These are phyloP conservation scores for Drosophila murphyi DNA, from an alignment of 1,140 invertebrate genomes.

Conservation along the genomic window DNA sequence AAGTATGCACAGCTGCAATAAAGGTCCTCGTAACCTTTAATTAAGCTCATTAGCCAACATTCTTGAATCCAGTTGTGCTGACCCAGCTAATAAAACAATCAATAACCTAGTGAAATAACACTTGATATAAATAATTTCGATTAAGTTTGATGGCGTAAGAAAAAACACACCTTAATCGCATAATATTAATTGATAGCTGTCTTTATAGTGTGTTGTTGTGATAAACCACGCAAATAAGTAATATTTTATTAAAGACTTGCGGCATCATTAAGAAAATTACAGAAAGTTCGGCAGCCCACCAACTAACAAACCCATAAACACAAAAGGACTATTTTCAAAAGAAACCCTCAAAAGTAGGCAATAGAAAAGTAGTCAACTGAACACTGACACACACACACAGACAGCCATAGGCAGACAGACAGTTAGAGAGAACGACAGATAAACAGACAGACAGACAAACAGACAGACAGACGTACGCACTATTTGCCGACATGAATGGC, in stretches of 20 bases:
- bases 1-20: slow-evolving; percentile 13
- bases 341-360: slow-evolving; percentile 41
- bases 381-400: background rate
- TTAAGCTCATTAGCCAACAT: slow-evolving; percentile 1
- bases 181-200: slow-evolving; percentile 6
- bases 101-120: background rate
- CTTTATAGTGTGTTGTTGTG: slow-evolving; percentile 39
- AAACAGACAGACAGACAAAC: slow-evolving; percentile 1
- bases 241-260: slow-evolving; percentile 52
- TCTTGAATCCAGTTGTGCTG: background rate
- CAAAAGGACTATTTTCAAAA: slow-evolving; percentile 24
- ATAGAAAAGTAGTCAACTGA: slow-evolving; percentile 30
- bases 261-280: slow-evolving; percentile 37
- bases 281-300: slow-evolving; percentile 28
- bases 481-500: slow-evolving; percentile 7
- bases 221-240: slow-evolving; percentile 60
- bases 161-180: slow-evolving; percentile 18
- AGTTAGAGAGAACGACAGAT: background rate
- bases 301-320: background rate
- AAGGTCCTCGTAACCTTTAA: background rate
- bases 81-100: slow-evolving; percentile 24
- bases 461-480: background rate
- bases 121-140: slow-evolving; percentile 11
- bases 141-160: slow-evolving; percentile 14
- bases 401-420: background rate